phyloP scores from a whole-genome alignment of 2,797 vertebrate species.

The Leptoclinus maculatus region DNA sequence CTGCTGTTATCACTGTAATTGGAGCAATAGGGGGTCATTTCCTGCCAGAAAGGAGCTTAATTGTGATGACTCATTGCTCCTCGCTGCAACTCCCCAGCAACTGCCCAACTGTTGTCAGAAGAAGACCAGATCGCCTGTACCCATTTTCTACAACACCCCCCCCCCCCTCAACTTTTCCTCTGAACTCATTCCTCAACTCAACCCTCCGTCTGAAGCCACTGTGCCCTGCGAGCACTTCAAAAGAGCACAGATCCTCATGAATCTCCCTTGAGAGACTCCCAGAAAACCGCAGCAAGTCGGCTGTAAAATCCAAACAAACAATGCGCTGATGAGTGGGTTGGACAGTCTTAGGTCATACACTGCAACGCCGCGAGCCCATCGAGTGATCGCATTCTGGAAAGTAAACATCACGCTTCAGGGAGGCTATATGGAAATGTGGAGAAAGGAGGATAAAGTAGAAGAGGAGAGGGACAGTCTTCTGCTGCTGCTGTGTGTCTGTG shows the following conservation, averaged over 20 bases:
- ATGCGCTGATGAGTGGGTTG: conserved; percentile 44
- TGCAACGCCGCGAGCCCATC: conserved; percentile 5
- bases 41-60: conserved; percentile 56
- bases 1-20: conserved; percentile 70
- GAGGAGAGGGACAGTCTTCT: conserved; percentile 11
- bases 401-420: conserved; percentile 54
- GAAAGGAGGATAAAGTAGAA: conserved; percentile 3
- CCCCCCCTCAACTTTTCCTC: conserved; percentile 33
- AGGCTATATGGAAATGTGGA: conserved; percentile 29
- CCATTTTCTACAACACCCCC: conserved; percentile 15
- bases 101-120: conserved; percentile 37
- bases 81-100: conserved; percentile 28
- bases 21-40: conserved; percentile 66
- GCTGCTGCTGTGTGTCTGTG: background rate
- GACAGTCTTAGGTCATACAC: conserved; percentile 60
- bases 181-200: conserved; percentile 56
- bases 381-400: conserved; percentile 57
- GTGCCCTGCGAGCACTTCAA: conserved; percentile 52
- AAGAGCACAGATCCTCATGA: conserved; percentile 59
- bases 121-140: conserved; percentile 42
- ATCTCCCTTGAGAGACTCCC: conserved; percentile 42
- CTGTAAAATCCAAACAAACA: conserved; percentile 78
- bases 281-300: conserved; percentile 48
- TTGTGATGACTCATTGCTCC: conserved; percentile 49
- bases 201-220: conserved; percentile 55